Percentiles rank a stretch among this genome's conserved stretches.
These are phyloP conservation scores for Lepilemur ruficaudatus DNA, from an alignment of 2,797 vertebrate genomes.

Conservation along the genomic window DNA sequence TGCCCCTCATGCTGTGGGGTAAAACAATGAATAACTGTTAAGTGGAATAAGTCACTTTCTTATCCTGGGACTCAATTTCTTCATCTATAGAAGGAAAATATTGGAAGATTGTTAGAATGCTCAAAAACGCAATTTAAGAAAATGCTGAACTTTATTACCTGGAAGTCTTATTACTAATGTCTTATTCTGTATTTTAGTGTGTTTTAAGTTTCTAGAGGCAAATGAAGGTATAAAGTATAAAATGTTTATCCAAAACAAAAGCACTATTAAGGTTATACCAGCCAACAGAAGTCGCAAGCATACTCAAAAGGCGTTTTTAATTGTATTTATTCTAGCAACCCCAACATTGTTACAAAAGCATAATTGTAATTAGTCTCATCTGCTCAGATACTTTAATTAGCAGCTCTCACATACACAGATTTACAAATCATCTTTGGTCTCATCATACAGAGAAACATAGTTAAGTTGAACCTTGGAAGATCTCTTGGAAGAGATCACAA, in stretches of 20 bases:
- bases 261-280: not conserved
- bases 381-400: not conserved
- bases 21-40: not conserved
- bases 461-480: not conserved
- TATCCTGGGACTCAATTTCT: not conserved
- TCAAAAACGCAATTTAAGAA: conserved; percentile 21
- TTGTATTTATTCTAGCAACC: conserved; percentile 42
- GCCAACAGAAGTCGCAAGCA: not conserved
- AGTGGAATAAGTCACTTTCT: not conserved
- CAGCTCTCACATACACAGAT: not conserved
- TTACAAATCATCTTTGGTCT: conserved; percentile 19
- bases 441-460: not conserved
- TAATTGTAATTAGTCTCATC: not conserved
- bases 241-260: conserved; percentile 31
- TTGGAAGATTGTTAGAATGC: not conserved
- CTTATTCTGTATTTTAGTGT: not conserved
- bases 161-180: not conserved
- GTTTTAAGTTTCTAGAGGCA: conserved; percentile 27
- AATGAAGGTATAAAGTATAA: conserved; percentile 37
- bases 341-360: conserved; percentile 23
- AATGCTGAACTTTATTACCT: conserved; percentile 11
- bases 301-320: not conserved
- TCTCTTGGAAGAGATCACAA: too few relatives aligned
- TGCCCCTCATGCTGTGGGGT: not conserved
- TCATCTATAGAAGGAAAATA: not conserved